phyloP scores from a whole-genome alignment of 2,113 vertebrate species.

The Petroica traversi region DNA sequence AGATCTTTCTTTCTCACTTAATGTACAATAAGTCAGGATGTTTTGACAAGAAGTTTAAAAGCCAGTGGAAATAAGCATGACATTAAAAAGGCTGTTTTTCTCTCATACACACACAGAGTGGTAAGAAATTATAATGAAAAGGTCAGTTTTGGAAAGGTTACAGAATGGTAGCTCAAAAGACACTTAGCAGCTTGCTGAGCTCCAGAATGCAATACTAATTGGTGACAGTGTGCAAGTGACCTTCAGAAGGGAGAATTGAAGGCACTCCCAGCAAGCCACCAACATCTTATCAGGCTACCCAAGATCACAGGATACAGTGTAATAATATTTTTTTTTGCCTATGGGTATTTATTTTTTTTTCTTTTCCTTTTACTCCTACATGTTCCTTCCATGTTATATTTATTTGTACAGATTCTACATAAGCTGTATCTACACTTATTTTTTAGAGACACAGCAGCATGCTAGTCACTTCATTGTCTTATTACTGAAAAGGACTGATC shows the following conservation, averaged over 20 bases:
- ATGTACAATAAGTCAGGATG: neutral
- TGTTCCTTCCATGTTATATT: neutral
- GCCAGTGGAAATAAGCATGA: neutral
- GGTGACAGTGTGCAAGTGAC: neutral
- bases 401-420: neutral
- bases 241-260: neutral
- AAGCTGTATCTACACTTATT: neutral
- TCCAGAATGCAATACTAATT: constrained; percentile 9
- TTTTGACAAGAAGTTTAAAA: constrained; percentile 32
- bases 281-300: neutral
- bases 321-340: neutral
- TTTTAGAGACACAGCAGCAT: neutral
- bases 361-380: fast-evolving
- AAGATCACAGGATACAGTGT: neutral
- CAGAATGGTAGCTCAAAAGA: neutral
- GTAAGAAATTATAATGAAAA: constrained; percentile 27
- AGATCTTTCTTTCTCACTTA: neutral
- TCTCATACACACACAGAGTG: neutral
- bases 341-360: neutral
- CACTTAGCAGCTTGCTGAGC: neutral
- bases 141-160: constrained; percentile 51
- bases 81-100: neutral
- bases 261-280: neutral
- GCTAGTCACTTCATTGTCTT: neutral
- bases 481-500: neutral